Evolutionary conservation across 2,113 vertebrate genomes (phyloP).

Genomic region (Silurus asotus): DNA sequence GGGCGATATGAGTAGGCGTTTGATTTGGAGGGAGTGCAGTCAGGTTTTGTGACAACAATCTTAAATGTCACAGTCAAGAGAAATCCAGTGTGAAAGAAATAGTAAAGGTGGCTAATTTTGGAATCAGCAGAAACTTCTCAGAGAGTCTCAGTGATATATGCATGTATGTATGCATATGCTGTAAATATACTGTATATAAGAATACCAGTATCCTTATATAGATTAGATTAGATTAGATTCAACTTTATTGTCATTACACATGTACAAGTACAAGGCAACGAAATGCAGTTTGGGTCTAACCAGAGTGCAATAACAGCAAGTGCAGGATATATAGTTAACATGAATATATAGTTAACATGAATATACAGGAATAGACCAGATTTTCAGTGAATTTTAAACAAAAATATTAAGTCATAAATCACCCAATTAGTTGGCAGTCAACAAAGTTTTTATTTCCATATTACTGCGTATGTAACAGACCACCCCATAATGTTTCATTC

Average conservation of each 20-base stretch:
- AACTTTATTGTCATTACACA: too few species aligned
- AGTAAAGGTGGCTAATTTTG: neutral
- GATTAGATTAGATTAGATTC: too few species aligned
- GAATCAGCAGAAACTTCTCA: neutral
- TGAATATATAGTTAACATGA: too few species aligned
- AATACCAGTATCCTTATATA: too few species aligned
- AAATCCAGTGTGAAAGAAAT: neutral
- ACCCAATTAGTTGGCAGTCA: neutral
- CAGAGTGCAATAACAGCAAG: too few species aligned
- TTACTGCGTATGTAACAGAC: neutral
- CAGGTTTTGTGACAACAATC: neutral
- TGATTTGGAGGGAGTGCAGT: neutral
- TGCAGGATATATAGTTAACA: too few species aligned
- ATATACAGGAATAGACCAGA: neutral
- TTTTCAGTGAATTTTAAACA: neutral
- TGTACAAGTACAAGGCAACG: too few species aligned
- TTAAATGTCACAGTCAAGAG: neutral
- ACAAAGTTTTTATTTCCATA: neutral
- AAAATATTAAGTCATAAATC: neutral
- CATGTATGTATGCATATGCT: too few species aligned
- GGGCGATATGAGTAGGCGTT: neutral
- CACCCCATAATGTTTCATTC: neutral
- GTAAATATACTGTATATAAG: too few species aligned
- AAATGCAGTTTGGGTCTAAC: too few species aligned
- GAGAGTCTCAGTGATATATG: too few species aligned